Conservation (phyloP, 2,113 vertebrate species). For the Actinemys pallida region DNA sequence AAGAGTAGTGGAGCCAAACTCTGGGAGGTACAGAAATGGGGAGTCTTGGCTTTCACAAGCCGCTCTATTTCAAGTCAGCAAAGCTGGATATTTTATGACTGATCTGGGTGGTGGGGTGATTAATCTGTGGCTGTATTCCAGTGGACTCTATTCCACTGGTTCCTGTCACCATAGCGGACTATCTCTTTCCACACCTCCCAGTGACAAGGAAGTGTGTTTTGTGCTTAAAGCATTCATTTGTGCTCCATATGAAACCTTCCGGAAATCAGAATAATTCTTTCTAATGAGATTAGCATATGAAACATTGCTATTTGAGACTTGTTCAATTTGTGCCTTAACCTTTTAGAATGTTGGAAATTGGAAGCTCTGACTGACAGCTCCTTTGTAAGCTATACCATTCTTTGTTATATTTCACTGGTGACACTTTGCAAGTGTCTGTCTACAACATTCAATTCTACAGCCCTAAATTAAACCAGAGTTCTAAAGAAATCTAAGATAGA, state of each 20-base stretch:
- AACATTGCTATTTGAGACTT: background rate
- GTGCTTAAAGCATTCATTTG: background rate
- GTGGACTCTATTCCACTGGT: background rate
- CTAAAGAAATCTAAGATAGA: background rate
- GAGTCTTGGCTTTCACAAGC: background rate
- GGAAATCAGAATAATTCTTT: background rate
- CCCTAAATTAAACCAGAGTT: slow-evolving; percentile 31
- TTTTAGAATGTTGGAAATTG: background rate
- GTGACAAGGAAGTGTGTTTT: background rate
- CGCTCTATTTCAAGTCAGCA: background rate
- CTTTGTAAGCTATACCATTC: background rate
- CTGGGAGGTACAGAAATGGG: background rate
- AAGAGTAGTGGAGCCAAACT: background rate
- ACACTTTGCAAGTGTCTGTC: background rate
- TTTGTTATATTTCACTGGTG: slow-evolving; percentile 35
- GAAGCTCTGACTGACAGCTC: background rate
- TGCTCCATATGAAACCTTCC: background rate
- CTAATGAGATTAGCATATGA: background rate
- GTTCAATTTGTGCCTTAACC: background rate
- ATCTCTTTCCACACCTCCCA: background rate
- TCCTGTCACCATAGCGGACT: background rate
- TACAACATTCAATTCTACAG: slow-evolving; percentile 30
- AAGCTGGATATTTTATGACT: background rate
- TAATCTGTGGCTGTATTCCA: background rate
- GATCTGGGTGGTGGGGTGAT: background rate